phyloP scores from a whole-genome alignment of 2,888 invertebrate genomes.

The Capitulum mitella region DNA sequence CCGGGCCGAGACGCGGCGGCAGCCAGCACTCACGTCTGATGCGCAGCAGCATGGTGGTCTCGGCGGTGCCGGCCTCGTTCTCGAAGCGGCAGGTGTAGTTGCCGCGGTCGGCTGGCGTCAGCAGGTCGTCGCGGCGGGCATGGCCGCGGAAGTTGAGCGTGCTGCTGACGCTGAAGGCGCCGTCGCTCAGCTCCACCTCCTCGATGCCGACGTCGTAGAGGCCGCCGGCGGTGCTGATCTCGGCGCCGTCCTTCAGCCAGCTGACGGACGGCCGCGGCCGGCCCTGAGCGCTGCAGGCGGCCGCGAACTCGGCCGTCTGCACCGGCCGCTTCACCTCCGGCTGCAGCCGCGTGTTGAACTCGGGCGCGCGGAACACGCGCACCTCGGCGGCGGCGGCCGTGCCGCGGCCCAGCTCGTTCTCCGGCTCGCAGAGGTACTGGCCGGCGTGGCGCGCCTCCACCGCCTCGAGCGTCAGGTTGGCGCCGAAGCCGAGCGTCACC shows the following conservation, averaged over 20 bases:
- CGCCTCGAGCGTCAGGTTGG: conserved; percentile 74
- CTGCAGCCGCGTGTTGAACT: conserved; percentile 70
- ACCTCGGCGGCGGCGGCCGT: conserved; percentile 73
- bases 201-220: conserved; percentile 74
- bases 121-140: conserved; percentile 37
- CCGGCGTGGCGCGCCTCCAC: conserved; percentile 81
- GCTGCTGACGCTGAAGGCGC: conserved; percentile 55
- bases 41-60: conserved; percentile 80
- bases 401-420: conserved; percentile 79
- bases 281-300: conserved; percentile 77
- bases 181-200: conserved; percentile 61
- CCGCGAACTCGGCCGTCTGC: conserved; percentile 40
- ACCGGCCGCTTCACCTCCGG: conserved; percentile 31
- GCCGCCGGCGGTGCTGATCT: conserved; percentile 62
- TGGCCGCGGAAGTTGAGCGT: conserved; percentile 39
- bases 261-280: conserved; percentile 75
- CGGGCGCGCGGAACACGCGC: conserved; percentile 81
- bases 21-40: conserved; percentile 70
- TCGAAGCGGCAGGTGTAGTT: conserved; percentile 79
- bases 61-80: conserved; percentile 79
- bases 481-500: conserved; percentile 65
- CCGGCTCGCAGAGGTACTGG: conserved; percentile 80
- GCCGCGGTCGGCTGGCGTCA: conserved; percentile 65
- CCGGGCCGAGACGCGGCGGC: too few species aligned
- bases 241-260: conserved; percentile 70